These are phyloP conservation scores for Anguilla marmorata DNA, from an alignment of 2,797 vertebrate species.

Conservation along the genomic window DNA sequence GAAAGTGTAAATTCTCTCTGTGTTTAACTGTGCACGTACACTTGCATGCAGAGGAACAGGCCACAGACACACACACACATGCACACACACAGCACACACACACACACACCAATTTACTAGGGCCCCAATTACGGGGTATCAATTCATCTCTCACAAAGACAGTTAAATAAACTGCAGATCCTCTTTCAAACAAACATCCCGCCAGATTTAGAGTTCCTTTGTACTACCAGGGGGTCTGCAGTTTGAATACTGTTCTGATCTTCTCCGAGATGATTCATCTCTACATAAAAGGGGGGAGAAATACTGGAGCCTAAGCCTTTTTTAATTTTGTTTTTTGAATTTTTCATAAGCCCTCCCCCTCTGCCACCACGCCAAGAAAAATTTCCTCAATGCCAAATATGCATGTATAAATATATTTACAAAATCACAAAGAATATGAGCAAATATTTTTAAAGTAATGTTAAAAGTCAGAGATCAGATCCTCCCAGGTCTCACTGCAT, in stretches of 20 bases:
- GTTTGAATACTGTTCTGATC: conserved; percentile 30
- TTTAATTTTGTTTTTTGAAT: neutral
- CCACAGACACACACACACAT: conserved; percentile 39
- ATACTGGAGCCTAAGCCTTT: conserved; percentile 8
- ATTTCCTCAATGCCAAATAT: neutral
- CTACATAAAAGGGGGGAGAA: conserved; percentile 28
- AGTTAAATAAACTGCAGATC: conserved; percentile 25
- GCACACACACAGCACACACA: conserved; percentile 30
- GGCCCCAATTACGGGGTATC: conserved; percentile 12
- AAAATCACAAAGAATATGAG: neutral
- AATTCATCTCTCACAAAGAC: conserved; percentile 31
- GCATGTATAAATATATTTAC: neutral
- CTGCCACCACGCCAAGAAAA: neutral
- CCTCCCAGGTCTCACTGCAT: neutral
- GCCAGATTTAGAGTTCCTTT: conserved; percentile 25
- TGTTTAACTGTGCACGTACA: neutral
- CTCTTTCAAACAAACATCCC: conserved; percentile 33
- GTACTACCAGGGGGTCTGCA: conserved; percentile 35
- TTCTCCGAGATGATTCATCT: conserved; percentile 29
- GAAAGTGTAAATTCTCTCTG: neutral
- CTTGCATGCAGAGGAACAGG: neutral
- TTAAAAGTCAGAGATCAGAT: neutral
- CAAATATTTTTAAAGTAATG: neutral
- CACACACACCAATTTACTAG: conserved; percentile 5
- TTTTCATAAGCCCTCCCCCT: neutral